phyloP scores from a whole-genome alignment of 2,888 invertebrate genomes.

The Temnothorax ravouxi region DNA sequence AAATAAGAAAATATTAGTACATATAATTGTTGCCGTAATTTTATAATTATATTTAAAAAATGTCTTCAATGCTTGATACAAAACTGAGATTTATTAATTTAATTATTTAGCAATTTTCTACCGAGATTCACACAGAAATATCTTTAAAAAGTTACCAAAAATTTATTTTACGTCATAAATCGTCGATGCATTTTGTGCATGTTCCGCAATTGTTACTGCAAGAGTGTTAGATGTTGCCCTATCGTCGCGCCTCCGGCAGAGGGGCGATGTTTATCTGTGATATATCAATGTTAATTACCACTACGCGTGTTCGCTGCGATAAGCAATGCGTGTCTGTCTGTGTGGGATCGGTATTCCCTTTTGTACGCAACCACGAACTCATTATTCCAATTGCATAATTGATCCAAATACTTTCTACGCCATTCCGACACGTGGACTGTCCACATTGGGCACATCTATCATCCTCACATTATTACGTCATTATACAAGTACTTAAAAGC shows the following conservation, averaged over 20 bases:
- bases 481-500: neutral
- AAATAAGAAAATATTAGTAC: neutral
- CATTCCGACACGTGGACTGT: constrained; percentile 32
- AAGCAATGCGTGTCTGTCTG: constrained; percentile 31
- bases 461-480: neutral
- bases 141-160: neutral
- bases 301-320: constrained; percentile 31
- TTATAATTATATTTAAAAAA: neutral
- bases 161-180: neutral
- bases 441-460: neutral
- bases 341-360: constrained; percentile 24
- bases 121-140: neutral
- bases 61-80: neutral
- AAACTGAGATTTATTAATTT: neutral
- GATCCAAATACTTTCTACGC: constrained; percentile 29
- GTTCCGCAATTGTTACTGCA: constrained; percentile 12
- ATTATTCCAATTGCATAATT: constrained; percentile 54
- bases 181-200: constrained; percentile 10
- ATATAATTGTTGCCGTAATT: neutral
- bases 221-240: constrained; percentile 11
- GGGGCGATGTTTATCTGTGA: constrained; percentile 41
- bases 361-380: constrained; percentile 30
- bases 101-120: neutral
- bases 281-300: constrained; percentile 51
- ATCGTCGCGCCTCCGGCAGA: constrained; percentile 1